Evolutionary conservation across 2,888 invertebrate species (phyloP), one percentile per base, ranked within the genome.

Genomic region (Xylophagus ater): DNA sequence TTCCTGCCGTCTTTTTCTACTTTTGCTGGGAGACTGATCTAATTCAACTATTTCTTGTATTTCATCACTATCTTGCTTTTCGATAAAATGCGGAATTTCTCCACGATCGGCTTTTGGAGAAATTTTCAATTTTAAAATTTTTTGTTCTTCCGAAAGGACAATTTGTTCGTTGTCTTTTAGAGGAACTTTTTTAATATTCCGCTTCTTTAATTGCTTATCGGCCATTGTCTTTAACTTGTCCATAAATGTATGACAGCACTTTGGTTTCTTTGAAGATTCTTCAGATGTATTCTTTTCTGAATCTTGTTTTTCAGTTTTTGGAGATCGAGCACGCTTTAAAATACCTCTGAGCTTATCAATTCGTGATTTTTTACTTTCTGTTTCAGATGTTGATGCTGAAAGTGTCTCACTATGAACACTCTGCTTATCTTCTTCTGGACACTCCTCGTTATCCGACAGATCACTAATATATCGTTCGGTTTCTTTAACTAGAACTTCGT

Each of bases 141-240:
- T 73, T 53, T 74, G 73, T 39, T 59, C 53, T 39, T 71, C 70
- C 6, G 57, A 57, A 2, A 64, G 47, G 10, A 57, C 50, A 43
- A 71, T 72, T 55, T 69, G 69, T 53, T 72, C 73, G 47, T 60
- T 56, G 38, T 60, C 59, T 20, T 56, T 56, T 15, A 65, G 49
- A 9, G 59, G 52, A 10, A 63, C 56, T 30, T 57, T 60, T 40
- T 57, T 62, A 5, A 26, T 62, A 5, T 58, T 55, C 4, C 37
- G 38, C 42, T 74, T 74, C 66, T 50, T 73, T 66, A 59, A 72
- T 57, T 51, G 74, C 65, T 73, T 72, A 49, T 76, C 76, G 13
- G 76, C 76, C 61, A 76, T 67, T 48, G 71, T 73, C 58, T 72
- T 75, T 15, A 76, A 67, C 62, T 76, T 76, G 55, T 76, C 74